phyloP scores from a whole-genome alignment of 92 coral and sea anemone genomes.

The Galaxea fascicularis region DNA sequence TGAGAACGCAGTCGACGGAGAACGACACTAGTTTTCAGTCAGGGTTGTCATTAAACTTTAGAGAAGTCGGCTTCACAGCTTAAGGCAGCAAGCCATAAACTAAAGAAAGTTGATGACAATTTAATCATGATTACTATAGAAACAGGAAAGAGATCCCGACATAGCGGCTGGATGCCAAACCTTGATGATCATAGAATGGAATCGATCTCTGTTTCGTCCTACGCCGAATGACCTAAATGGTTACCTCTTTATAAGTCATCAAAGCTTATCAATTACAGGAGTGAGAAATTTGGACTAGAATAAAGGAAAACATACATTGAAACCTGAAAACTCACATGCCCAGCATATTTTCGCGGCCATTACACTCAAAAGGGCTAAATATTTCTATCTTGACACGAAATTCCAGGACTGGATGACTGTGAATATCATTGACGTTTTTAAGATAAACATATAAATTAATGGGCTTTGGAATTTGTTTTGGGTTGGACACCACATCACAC shows the following conservation, averaged over 20 bases:
- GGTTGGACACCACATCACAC: not conserved
- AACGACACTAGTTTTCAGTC: not conserved
- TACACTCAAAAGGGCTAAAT: slow-evolving; percentile 1
- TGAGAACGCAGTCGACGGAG: no score
- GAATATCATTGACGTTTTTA: not conserved
- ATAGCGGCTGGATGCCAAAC: not conserved
- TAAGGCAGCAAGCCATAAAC: not conserved
- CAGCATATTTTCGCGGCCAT: slow-evolving; percentile 12
- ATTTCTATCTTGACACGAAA: slow-evolving; percentile 30
- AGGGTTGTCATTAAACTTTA: not conserved
- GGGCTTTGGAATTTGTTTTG: slow-evolving; percentile 20
- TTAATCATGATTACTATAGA: no score
- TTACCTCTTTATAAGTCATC: no score
- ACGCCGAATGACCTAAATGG: not conserved
- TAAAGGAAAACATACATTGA: not conserved
- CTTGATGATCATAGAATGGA: not conserved
- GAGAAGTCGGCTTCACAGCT: not conserved
- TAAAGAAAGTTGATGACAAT: not conserved
- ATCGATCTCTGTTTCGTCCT: not conserved
- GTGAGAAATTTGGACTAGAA: not conserved
- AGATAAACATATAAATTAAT: not conserved
- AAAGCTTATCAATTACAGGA: not conserved
- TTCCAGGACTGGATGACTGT: slow-evolving; percentile 7
- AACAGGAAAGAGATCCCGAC: not conserved
- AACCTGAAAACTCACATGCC: not conserved